A percentile compares a stretch with the other conserved stretches of the same genome.
Evolutionary conservation across 1,140 invertebrate species (phyloP).

Genomic region (Drosophila pectinifera): DNA sequence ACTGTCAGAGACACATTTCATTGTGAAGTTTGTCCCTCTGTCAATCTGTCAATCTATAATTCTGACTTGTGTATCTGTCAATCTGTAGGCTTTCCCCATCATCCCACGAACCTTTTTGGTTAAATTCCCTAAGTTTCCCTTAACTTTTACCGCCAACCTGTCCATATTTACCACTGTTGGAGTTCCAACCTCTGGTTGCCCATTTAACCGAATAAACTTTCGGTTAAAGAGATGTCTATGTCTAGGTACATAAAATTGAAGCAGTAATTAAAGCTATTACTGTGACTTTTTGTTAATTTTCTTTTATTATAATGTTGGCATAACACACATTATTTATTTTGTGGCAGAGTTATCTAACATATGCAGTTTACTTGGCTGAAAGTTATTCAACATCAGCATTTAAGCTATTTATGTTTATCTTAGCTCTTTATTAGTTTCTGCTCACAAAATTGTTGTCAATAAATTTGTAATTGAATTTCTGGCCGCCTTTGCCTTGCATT

Average conservation of each 20-base stretch:
- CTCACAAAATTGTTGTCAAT: conserved; percentile 13
- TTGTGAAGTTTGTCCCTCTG: conserved; percentile 4
- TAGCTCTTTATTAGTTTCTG: conserved; percentile 1
- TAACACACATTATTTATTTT: background rate
- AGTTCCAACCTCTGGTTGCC: conserved; percentile 4
- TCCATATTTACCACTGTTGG: conserved; percentile 19
- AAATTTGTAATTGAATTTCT: conserved; percentile 32
- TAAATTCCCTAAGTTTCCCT: conserved; percentile 21
- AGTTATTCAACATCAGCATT: conserved; percentile 2
- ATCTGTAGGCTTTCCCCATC: conserved; percentile 6
- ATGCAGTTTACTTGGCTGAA: background rate
- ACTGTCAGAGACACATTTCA: conserved; percentile 4
- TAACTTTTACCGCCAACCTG: conserved; percentile 26
- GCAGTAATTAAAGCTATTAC: background rate
- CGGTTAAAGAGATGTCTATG: conserved; percentile 10
- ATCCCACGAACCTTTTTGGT: conserved; percentile 1
- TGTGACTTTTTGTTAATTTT: conserved; percentile 7
- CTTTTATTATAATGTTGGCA: conserved; percentile 1
- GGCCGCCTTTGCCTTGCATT: conserved; percentile 12
- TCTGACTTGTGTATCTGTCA: conserved; percentile 13
- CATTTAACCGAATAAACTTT: conserved; percentile 8
- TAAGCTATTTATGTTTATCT: conserved; percentile 17
- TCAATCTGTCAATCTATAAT: conserved; percentile 21
- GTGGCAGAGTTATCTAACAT: background rate
- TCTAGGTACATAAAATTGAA: background rate